A percentile compares a stretch with the other conserved stretches of the same genome.
Evolutionary conservation across 2,888 invertebrate genomes (phyloP).

Genomic region (Nymphalis polychloros): DNA sequence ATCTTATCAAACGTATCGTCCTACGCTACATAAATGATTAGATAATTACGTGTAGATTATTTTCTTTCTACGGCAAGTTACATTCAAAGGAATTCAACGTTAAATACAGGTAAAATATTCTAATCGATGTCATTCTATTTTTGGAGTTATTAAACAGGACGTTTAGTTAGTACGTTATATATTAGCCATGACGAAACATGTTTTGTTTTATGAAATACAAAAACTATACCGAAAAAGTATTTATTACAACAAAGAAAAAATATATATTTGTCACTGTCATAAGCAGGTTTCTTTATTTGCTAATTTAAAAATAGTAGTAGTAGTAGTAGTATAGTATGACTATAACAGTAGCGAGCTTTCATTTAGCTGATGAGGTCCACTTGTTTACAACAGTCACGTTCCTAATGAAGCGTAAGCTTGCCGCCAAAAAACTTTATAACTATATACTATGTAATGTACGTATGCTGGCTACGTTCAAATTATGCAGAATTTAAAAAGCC

Average conservation of each 20-base stretch:
- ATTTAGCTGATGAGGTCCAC: constrained; percentile 36
- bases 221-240: too few relatives aligned
- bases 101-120: too few relatives aligned
- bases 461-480: constrained; percentile 11
- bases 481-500: constrained; percentile 3
- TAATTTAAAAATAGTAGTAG: not conserved
- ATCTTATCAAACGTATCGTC: constrained; percentile 51
- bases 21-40: constrained; percentile 50
- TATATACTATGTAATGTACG: constrained; percentile 8
- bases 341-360: constrained; percentile 24
- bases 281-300: too few relatives aligned
- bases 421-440: constrained; percentile 34
- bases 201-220: too few relatives aligned
- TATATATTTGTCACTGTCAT: too few relatives aligned
- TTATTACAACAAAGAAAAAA: too few relatives aligned
- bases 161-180: too few relatives aligned
- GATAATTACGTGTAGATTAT: constrained; percentile 48
- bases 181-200: too few relatives aligned
- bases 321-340: constrained; percentile 16
- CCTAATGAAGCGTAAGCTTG: constrained; percentile 39
- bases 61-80: constrained; percentile 2
- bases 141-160: too few relatives aligned
- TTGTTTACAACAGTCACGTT: constrained; percentile 40
- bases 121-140: too few relatives aligned
- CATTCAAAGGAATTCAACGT: not conserved